Base-by-base conservation (phyloP, 2,113 vertebrate species). In the Nothoprocta perdicaria region DNA sequence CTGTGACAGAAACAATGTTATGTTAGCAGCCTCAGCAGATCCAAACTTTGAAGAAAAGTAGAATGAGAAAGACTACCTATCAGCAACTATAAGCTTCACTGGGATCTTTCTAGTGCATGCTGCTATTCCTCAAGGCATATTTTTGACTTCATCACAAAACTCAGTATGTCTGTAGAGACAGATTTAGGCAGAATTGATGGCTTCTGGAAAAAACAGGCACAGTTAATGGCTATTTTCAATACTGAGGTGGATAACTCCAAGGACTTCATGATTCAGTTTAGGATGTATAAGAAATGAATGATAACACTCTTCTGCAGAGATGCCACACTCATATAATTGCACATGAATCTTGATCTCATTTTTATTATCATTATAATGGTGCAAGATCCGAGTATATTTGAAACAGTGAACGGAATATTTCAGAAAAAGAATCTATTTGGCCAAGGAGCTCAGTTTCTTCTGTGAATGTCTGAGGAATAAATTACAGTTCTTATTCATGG, bases 91-190 rank as follows among this genome's bases (percentile, higher is more conserved):
- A 14, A 3, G 29, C 45, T 86, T 80, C 74, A 33, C 53, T 2
- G 1, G 0, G 1, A 21, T 52, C 31, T 55, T 74, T 8, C 27
- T 14, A 57, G 52, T 11, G 41, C 9, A 18, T 38, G 7, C 4
- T 69, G 5, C 50, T 16, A 33, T 77, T 88, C 27, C 12, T 62
- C 62, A 55, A 84, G 61, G 19, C 27, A n/a, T 57, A 41, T 8
- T 80, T 11, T 50, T 65, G 27, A 38, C 80, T 92, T 83, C 27
- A 9, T 26, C 12, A 33, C n/a, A 65, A 80, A 67, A 29, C 5
- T 23, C 33, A 69, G 12, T 8, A 41, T 26, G 38, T 5, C 5
- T 46, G 15, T 13, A 52, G 55, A 77, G 92, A 86, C 35, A 68
- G 7, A 48, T 77, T 84, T 1, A 61, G 29, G 14, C 13, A 84